phyloP scores from a whole-genome alignment of 2,888 invertebrate genomes.

The Synergus japonicus region DNA sequence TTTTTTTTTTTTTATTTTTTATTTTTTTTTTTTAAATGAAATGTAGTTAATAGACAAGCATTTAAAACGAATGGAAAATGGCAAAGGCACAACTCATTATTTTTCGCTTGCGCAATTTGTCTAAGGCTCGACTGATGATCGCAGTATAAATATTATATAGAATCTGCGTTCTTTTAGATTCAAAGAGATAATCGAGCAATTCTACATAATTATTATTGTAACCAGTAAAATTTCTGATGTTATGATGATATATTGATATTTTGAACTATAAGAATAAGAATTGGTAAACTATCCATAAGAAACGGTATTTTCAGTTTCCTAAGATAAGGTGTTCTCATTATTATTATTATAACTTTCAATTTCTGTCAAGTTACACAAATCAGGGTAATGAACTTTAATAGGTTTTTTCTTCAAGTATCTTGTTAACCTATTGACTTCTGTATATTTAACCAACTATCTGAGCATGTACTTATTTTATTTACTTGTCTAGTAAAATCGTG shows the following conservation, averaged over 20 bases:
- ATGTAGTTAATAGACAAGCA: not conserved
- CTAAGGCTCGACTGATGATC: not conserved
- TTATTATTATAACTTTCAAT: not conserved
- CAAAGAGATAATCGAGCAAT: not conserved
- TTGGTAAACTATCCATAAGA: too few species aligned
- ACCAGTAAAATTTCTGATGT: not conserved
- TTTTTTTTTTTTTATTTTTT: not conserved
- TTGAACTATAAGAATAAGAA: too few species aligned
- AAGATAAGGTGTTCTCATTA: too few species aligned
- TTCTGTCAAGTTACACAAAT: not conserved
- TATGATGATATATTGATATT: too few species aligned
- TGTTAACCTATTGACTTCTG: not conserved
- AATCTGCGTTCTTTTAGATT: not conserved
- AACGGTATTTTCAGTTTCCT: too few species aligned
- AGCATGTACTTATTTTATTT: not conserved
- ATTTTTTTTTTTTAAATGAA: not conserved
- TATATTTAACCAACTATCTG: not conserved
- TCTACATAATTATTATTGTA: not conserved
- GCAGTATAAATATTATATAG: not conserved
- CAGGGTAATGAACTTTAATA: not conserved
- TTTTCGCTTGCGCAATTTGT: not conserved
- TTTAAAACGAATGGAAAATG: slow-evolving; percentile 12
- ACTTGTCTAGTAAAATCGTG: not conserved
- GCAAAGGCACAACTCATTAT: not conserved
- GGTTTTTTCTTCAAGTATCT: not conserved